phyloP scores from a whole-genome alignment of 2,888 invertebrate species.

The Lycia hirtaria region DNA sequence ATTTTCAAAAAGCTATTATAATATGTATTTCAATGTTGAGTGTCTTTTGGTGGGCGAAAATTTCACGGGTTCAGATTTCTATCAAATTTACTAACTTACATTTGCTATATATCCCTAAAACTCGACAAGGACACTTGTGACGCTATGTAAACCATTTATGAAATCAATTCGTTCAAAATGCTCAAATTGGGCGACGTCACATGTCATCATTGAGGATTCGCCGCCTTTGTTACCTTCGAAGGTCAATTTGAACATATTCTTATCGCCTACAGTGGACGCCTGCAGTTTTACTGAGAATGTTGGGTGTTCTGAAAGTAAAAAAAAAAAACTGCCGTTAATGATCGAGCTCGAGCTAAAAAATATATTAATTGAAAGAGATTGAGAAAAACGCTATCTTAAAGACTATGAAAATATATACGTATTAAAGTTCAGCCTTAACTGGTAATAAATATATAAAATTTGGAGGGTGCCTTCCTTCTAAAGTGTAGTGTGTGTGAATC shows the following conservation, averaged over 20 bases:
- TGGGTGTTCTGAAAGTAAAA: constrained; percentile 12
- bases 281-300: constrained; percentile 35
- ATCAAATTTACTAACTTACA: not conserved
- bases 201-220: not conserved
- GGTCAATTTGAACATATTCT: constrained; percentile 29
- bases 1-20: too few species aligned
- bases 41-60: too few species aligned
- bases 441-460: too few species aligned
- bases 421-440: too few species aligned
- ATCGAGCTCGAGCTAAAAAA: too few species aligned
- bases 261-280: constrained; percentile 15
- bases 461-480: too few species aligned
- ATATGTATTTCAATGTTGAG: too few species aligned
- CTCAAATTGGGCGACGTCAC: constrained; percentile 28
- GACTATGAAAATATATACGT: too few species aligned
- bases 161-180: constrained; percentile 41
- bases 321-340: not conserved
- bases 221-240: constrained; percentile 30
- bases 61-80: too few species aligned
- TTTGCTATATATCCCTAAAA: constrained; percentile 17
- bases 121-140: constrained; percentile 41
- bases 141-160: constrained; percentile 39
- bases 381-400: too few species aligned
- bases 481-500: too few species aligned
- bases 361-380: too few species aligned